Base-by-base conservation (phyloP, 2,113 vertebrate genomes). In the Menidia beryllina region DNA sequence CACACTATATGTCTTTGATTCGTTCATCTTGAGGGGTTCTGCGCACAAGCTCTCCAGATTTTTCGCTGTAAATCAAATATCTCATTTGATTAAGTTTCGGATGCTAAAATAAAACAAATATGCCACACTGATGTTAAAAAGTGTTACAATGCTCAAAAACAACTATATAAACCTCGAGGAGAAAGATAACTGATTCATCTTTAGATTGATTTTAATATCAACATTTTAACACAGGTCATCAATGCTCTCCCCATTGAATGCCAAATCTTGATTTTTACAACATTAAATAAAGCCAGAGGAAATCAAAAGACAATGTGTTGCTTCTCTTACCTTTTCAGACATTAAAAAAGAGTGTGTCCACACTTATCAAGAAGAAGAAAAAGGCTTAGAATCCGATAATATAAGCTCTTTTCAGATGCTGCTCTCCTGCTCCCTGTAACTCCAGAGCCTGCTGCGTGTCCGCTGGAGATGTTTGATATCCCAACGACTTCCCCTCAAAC, bases 251-350 rank as follows among this genome's bases (percentile, higher is more conserved):
- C 15, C n/a, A 10, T 30, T 25, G 39, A 12, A 24, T 15, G n/a
- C 4, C 14, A 6, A 43, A 38, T 65, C 45, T 24, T 24, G 4
- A n/a, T 25, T 72, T n/a, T 27, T 34, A 21, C 8, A 23, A 9
- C 12, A 25, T 4, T 19, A 8, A 2, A 38, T 14, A 19, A 41
- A 48, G 56, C 25, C n/a, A 64, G 47, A 27, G 21, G 47, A 54
- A 47, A 58, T 0, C 1, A 0, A 9, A 2, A 54, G 5, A 12
- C 9, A 11, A 26, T 14, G 14, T 9, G 8, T 34, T 61, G 19
- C 11, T 36, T 45, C 2, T 51, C 64, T 87, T 92, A 93, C 93
- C 94, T 91, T 92, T 61, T 93, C 89, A 90, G 92, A 93, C 93
- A 93, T 94, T 85, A 93, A 93, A 91, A 77, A 73, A 78, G 53